Base-by-base conservation (phyloP, 2,797 vertebrate genomes). In the Sebastes kiyomatsui region DNA sequence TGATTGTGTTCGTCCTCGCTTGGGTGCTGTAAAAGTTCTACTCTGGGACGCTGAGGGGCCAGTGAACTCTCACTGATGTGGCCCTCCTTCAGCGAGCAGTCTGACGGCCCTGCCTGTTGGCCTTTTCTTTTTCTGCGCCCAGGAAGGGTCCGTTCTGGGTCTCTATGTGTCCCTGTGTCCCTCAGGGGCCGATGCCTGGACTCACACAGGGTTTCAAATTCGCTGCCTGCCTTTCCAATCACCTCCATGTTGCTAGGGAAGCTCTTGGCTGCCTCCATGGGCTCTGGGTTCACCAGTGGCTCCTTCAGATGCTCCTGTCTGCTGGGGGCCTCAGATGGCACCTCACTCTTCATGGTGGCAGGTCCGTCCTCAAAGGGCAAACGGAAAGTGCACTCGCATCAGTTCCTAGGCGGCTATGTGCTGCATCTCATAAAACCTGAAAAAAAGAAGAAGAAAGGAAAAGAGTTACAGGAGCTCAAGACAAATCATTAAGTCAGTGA, bases 291-390 rank as follows among this genome's bases (percentile, higher is more conserved):
- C 87, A 97, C 96, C 94, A 99, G 96, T 85, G 97, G 96, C 94
- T 97, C 97, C 96, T 99, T 99, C 94, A 99, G 96, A 94, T 96
- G 96, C 92, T 99, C 97, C 94, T 97, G 97, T 97, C 96, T 97
- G 95, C 96, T 97, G 90, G 97, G 94, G 86, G 96, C 95, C 86
- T 98, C 97, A 95, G 98, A 95, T 80, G 98, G 93, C 95, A 98
- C 96, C 95, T 98, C 98, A 96, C 97, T 99, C 97, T 99, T 99
- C 98, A 99, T 99, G 95, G 96, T 96, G 97, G 96, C 96, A 95
- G 94, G 85, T 95, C 94, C 82, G 88, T 94, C 95, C 92, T 89
- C 95, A 95, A 90, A 90, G 94, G 81, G 94, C 92, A 89, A 95
- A 93, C 79, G 86, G 87, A 80, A 77, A 81, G 61, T 80, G 78